Percentiles rank a stretch among this genome's conserved stretches.
phyloP scores from a whole-genome alignment of 2,888 invertebrate species.

The Euspilapteryx auroguttella region DNA sequence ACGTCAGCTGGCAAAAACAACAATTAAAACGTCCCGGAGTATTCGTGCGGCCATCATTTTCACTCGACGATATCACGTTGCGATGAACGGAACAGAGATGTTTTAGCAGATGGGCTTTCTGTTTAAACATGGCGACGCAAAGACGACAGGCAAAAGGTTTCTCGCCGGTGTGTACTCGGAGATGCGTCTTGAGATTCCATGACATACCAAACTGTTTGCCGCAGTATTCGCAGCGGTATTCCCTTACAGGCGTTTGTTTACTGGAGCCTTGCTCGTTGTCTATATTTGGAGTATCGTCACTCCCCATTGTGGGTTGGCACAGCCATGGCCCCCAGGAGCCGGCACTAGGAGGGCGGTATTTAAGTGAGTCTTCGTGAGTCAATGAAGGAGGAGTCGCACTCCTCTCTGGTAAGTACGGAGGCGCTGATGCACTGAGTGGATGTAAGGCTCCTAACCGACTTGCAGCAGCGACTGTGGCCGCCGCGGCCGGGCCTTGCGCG shows the following conservation, averaged over 20 bases:
- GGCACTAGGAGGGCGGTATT: conserved; percentile 71
- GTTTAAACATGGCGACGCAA: conserved; percentile 91
- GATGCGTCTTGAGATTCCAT: conserved; percentile 88
- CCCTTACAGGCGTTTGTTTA: conserved; percentile 70
- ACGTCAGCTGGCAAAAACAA: conserved; percentile 85
- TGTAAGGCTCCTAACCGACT: conserved; percentile 54
- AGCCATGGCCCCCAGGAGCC: conserved; percentile 73
- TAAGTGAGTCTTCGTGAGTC: conserved; percentile 59
- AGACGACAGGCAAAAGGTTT: conserved; percentile 88
- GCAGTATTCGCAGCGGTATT: conserved; percentile 87
- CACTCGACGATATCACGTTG: conserved; percentile 83
- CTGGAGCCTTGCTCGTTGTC: conserved; percentile 58
- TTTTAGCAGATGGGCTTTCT: conserved; percentile 85
- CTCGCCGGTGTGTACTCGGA: conserved; percentile 86
- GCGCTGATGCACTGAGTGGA: conserved; percentile 73
- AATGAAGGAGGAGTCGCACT: conserved; percentile 64
- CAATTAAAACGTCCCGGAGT: conserved; percentile 75
- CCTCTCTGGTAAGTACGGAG: conserved; percentile 68
- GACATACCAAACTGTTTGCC: conserved; percentile 92
- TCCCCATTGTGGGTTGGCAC: conserved; percentile 66
- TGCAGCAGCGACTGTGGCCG: conserved; percentile 65
- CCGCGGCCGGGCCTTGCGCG: conserved; percentile 61
- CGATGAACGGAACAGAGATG: conserved; percentile 88
- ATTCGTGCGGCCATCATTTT: conserved; percentile 67
- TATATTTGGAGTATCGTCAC: conserved; percentile 41